phyloP scores from a whole-genome alignment of 2,888 invertebrate genomes.

The Polietes domitor region DNA sequence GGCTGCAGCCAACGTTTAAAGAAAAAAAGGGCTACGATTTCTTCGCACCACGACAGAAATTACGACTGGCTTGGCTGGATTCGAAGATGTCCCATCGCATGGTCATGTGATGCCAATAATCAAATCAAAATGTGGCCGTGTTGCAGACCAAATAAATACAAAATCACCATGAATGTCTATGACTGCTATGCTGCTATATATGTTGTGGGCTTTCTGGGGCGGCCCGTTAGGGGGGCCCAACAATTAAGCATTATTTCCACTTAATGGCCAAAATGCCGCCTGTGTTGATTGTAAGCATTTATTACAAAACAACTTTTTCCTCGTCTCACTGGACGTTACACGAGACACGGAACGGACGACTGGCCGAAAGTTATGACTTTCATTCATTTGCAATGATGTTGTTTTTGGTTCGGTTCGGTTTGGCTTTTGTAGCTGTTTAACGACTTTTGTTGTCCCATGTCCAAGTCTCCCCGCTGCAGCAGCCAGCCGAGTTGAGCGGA shows the following conservation, averaged over 20 bases:
- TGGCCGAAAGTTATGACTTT: slow-evolving; percentile 32
- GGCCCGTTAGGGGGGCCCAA: slow-evolving; percentile 79
- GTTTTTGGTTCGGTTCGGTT: too few species aligned
- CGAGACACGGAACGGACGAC: too few species aligned
- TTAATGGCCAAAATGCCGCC: slow-evolving; percentile 80
- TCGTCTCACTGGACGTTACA: not conserved
- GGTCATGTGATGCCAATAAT: slow-evolving; percentile 61
- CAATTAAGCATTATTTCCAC: slow-evolving; percentile 81
- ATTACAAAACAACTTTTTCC: slow-evolving; percentile 70
- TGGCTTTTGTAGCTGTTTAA: slow-evolving; percentile 9
- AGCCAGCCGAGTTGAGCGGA: slow-evolving; percentile 38
- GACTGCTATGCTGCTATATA: too few species aligned
- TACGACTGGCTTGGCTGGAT: slow-evolving; percentile 11
- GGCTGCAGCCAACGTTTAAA: not conserved
- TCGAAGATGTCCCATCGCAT: not conserved
- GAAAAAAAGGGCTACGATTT: slow-evolving; percentile 53
- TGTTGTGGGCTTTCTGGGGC: slow-evolving; percentile 67
- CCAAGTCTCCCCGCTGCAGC: too few species aligned
- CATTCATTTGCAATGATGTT: slow-evolving; percentile 50
- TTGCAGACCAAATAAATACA: slow-evolving; percentile 32
- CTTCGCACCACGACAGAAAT: slow-evolving; percentile 56
- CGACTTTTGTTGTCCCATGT: slow-evolving; percentile 36
- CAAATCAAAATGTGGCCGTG: slow-evolving; percentile 56
- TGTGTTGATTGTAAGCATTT: slow-evolving; percentile 78
- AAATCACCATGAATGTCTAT: slow-evolving; percentile 15